Evolutionary conservation across 2,888 invertebrate genomes (phyloP), one percentile per base, ranked within the genome.

Genomic region (Thelaira solivaga): DNA sequence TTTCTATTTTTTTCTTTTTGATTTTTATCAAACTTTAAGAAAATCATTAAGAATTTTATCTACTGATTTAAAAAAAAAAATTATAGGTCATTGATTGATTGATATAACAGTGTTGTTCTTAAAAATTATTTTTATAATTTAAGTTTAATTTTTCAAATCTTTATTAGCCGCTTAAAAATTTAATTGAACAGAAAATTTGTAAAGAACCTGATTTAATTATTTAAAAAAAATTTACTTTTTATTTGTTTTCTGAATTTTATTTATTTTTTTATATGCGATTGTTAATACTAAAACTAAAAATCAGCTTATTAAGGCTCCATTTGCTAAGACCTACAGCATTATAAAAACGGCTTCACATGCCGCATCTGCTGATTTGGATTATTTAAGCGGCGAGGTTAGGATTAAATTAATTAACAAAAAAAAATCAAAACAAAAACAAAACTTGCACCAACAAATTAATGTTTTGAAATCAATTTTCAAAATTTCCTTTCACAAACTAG

Each of bases 271-370:
- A 65, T 64, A 81, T 83, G 55, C 36, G 11, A 71, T 61, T 47
- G 6, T 39, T 13, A 1, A 57, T 51, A 64, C 22, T 13, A 24
- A 49, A 64, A 71, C 39, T 22, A 51, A 29, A 34, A 65, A 83
- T 84, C 92, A 97, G 96, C 94, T 96, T 91, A 94, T 97, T 93
- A 97, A 96, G 95, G 96, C 96, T 90, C 96, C 96, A 89, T 96
- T 96, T 92, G 95, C 95, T 92, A 96, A 96, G 94, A 94, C 96
- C 93, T 96, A 96, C 94, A 95, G 94, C 92, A 95, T 96, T 91
- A 94, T 96, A 93, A 96, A 96, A 95, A 96, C 95, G 91, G 86
- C 86, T 79, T 87, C 87, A 81, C 86, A 86, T 85, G 94, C 93
- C 89, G 92, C 93, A 91, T 93, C 93, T 84, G 92, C 92, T 89